These are phyloP conservation scores for Ictidomys tridecemlineatus DNA, from an alignment of 2,113 vertebrate genomes.

Conservation along the genomic window DNA sequence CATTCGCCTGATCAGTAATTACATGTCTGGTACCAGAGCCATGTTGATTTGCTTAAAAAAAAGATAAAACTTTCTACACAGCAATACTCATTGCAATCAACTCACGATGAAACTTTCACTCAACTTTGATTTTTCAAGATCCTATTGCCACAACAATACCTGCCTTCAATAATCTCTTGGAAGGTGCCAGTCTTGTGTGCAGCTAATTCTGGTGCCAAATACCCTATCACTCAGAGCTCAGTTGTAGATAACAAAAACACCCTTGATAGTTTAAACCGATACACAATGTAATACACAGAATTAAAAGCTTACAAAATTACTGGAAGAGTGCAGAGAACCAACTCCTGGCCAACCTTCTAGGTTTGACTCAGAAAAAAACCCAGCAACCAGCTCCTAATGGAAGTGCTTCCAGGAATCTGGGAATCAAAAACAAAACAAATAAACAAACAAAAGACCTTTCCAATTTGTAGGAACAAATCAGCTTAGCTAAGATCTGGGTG, in stretches of 20 bases:
- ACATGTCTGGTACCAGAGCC: not conserved
- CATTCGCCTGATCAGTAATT: not conserved
- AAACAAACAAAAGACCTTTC: too few species aligned
- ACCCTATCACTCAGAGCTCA: not conserved
- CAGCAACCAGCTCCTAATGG: not conserved
- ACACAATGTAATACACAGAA: not conserved
- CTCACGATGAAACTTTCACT: not conserved
- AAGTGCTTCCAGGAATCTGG: not conserved
- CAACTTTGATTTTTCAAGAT: not conserved
- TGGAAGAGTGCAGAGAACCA: not conserved
- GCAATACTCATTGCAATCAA: not conserved
- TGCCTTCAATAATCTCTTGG: not conserved
- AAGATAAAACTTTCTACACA: not conserved
- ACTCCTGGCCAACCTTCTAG: not conserved
- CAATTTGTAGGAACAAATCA: not conserved
- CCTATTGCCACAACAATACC: not conserved
- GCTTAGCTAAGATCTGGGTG: not conserved
- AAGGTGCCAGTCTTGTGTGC: not conserved
- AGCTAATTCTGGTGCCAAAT: not conserved
- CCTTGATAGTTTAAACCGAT: not conserved
- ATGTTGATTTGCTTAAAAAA: not conserved
- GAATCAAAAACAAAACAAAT: not conserved
- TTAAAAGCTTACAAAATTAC: conserved; percentile 1
- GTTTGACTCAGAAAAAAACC: not conserved
- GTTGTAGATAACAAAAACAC: not conserved